Percentiles rank a stretch among this genome's conserved stretches.
phyloP scores from a whole-genome alignment of 2,797 vertebrate genomes.

The Gila robusta region DNA sequence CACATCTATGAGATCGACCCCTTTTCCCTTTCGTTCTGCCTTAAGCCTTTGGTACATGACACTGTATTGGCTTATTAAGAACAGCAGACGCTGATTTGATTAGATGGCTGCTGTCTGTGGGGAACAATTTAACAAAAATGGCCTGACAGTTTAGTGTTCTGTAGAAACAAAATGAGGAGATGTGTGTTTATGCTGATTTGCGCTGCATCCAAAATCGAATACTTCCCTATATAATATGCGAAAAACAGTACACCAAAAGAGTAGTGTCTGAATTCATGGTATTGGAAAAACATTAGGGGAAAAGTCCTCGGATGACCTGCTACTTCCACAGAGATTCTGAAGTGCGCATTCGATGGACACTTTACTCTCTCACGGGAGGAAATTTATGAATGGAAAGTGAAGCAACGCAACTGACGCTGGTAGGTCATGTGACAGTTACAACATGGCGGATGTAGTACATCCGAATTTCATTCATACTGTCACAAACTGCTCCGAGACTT shows the following conservation, averaged over 20 bases:
- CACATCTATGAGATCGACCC: conserved; percentile 35
- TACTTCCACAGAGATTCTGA: not conserved
- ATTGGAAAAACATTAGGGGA: not conserved
- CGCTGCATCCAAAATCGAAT: not conserved
- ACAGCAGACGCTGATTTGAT: conserved; percentile 74
- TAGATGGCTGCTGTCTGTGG: conserved; percentile 61
- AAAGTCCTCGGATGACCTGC: not conserved
- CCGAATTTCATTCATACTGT: not conserved
- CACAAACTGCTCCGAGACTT: too few relatives aligned
- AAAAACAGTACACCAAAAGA: not conserved
- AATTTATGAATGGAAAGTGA: not conserved
- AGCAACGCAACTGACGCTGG: not conserved
- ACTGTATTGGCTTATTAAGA: conserved; percentile 67
- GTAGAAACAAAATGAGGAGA: conserved; percentile 4
- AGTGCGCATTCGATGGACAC: not conserved
- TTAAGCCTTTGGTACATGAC: conserved; percentile 72
- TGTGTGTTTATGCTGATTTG: not conserved
- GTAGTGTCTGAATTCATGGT: not conserved
- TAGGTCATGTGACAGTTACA: not conserved
- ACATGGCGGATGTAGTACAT: not conserved
- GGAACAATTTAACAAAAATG: conserved; percentile 64
- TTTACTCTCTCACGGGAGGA: not conserved
- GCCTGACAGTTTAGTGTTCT: conserved; percentile 7
- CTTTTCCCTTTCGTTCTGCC: conserved; percentile 41
- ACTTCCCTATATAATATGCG: not conserved